Base-by-base conservation (phyloP, 2,797 vertebrate species). In the Peromyscus attwateri region DNA sequence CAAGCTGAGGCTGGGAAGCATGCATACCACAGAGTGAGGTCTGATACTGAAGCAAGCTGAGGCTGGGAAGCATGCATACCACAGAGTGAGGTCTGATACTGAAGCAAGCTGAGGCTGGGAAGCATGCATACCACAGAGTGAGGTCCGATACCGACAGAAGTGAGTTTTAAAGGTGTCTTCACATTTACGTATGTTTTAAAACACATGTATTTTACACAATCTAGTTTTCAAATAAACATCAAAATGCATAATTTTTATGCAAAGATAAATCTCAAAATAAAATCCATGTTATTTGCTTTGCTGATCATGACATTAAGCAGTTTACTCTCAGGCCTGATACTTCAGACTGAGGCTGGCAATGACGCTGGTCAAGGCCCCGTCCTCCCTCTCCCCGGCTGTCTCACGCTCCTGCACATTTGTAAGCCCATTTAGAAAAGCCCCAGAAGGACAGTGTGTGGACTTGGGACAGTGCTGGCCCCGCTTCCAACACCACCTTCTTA, bases 201-300 rank as follows among this genome's bases (percentile, higher is more conserved):
- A 68, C 34, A 34, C 64, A 85, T 66, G 62, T 62, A 62, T 60
- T 82, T 80, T n/a, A 49, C 5, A 46, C 19, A 66, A 57, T 46
- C 73, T 93, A 55, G 87, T 90, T 40, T 89, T 27, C 84, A 23
- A 88, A 77, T 89, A 90, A 46, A 93, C 19, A 93, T 76, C 40
- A 31, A 76, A 95, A 95, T 66, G 3, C 57, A 57, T 62, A 71
- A 66, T 68, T 77, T 62, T 84, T 43, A 27, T 75, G 31, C 70
- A 90, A 95, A 87, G 21, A 43, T 87, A 91, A 91, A 29, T 91
- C 60, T 91, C 89, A 89, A 91, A 94, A n/a, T 87, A 49, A 73
- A 92, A 77, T 27, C 31, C 55, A 70, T 81, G 31, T 52, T 75
- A 60, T 62, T 70, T 85, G 87, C 89, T 57, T 75, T 77, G 17